A percentile compares a stretch with the other conserved stretches of the same genome.
Evolutionary conservation across 1,140 invertebrate genomes (phyloP).

Genomic region (Lethocerus indicus): DNA sequence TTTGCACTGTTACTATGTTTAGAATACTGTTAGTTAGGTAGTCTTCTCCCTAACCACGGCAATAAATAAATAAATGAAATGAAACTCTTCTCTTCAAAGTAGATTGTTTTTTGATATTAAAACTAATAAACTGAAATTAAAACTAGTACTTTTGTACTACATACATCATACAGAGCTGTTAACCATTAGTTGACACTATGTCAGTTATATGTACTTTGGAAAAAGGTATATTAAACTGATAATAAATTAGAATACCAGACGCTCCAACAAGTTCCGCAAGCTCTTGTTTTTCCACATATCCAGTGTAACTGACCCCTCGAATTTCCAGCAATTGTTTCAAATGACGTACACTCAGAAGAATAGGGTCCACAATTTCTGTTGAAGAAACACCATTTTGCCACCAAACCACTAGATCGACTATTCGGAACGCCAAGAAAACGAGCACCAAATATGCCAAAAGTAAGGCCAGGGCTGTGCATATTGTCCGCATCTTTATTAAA

Average conservation of each 20-base stretch:
- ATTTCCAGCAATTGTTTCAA: slow-evolving; percentile 31
- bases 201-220: too few relatives aligned
- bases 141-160: too few relatives aligned
- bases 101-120: too few relatives aligned
- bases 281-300: slow-evolving; percentile 31
- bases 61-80: too few relatives aligned
- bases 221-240: too few relatives aligned
- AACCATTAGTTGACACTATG: too few relatives aligned
- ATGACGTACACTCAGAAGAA: slow-evolving; percentile 29
- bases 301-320: slow-evolving; percentile 31
- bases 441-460: slow-evolving; percentile 19
- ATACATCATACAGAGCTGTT: too few relatives aligned
- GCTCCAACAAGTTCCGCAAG: slow-evolving; percentile 27
- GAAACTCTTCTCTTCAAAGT: too few relatives aligned
- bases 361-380: slow-evolving; percentile 25
- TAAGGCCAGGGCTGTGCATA: slow-evolving; percentile 13
- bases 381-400: slow-evolving; percentile 19
- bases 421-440: slow-evolving; percentile 18
- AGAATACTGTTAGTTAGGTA: too few relatives aligned
- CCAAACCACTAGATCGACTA: slow-evolving; percentile 20
- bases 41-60: too few relatives aligned
- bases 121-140: too few relatives aligned
- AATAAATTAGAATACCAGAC: slow-evolving; percentile 31
- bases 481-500: slow-evolving; percentile 12
- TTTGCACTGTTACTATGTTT: too few relatives aligned